Conservation (phyloP, 2,113 vertebrate species). For the Sprattus sprattus region DNA sequence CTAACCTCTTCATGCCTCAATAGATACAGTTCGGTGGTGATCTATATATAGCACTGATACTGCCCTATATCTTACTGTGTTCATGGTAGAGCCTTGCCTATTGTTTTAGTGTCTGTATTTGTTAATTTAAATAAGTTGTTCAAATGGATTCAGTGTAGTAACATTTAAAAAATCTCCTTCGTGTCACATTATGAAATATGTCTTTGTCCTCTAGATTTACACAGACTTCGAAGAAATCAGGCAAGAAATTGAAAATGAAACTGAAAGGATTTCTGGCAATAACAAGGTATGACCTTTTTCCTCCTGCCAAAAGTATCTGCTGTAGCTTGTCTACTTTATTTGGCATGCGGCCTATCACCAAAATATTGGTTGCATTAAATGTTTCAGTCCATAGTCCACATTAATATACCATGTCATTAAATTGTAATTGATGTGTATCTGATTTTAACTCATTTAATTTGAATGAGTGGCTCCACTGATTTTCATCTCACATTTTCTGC, state of each 20-base stretch:
- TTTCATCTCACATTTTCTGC: conserved; percentile 40
- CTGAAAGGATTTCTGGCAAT: conserved; percentile 91
- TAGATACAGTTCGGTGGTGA: not conserved
- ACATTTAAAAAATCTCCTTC: not conserved
- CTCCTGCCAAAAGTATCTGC: not conserved
- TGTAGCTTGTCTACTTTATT: not conserved
- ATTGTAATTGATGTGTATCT: not conserved
- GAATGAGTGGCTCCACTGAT: not conserved
- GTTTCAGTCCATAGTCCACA: not conserved
- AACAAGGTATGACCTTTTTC: conserved; percentile 82
- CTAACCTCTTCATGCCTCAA: conserved; percentile 4
- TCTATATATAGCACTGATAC: not conserved
- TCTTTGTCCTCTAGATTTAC: conserved; percentile 77
- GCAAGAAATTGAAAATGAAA: conserved; percentile 95
- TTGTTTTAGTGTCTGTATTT: not conserved
- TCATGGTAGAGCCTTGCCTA: not conserved
- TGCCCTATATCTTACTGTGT: not conserved
- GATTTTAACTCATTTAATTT: not conserved
- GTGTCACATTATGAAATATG: not conserved
- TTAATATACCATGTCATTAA: not conserved
- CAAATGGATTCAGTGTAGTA: not conserved
- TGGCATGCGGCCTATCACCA: not conserved
- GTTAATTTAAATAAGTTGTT: not conserved
- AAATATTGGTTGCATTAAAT: not conserved
- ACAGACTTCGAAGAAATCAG: conserved; percentile 96